phyloP scores from a whole-genome alignment of 2,797 vertebrate genomes.

The Leptatherina wallacei region DNA sequence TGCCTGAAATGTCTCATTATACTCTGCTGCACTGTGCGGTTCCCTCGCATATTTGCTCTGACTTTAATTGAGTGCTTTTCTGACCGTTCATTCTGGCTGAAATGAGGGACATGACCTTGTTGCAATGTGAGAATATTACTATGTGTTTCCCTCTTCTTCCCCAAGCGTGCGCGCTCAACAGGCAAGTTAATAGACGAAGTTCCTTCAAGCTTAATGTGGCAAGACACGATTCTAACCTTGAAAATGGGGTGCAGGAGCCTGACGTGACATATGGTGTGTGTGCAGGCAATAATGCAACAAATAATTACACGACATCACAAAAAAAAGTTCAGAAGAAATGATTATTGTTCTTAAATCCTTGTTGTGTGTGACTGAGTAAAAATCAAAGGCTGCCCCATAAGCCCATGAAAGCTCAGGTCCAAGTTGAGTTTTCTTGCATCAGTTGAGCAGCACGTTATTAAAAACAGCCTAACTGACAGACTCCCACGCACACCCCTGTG shows the following conservation, averaged over 20 bases:
- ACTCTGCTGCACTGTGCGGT: constrained; percentile 18
- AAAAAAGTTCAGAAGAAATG: constrained; percentile 19
- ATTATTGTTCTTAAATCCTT: constrained; percentile 28
- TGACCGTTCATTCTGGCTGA: constrained; percentile 48
- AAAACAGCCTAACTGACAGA: constrained; percentile 55
- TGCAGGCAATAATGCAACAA: constrained; percentile 10
- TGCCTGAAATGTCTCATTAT: constrained; percentile 50
- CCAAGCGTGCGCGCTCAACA: constrained; percentile 7
- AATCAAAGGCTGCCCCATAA: constrained; percentile 52
- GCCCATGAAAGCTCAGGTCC: constrained; percentile 42
- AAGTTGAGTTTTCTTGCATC: constrained; percentile 60
- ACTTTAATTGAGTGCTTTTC: constrained; percentile 62
- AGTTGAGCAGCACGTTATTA: constrained; percentile 43
- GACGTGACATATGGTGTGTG: not conserved
- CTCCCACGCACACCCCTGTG: constrained; percentile 36
- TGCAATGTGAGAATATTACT: constrained; percentile 56
- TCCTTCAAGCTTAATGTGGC: constrained; percentile 47
- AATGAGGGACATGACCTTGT: constrained; percentile 69
- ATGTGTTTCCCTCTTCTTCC: constrained; percentile 27
- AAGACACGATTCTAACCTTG: constrained; percentile 57
- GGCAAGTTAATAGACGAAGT: constrained; percentile 56
- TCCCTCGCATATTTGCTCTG: constrained; percentile 46
- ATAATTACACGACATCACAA: constrained; percentile 29
- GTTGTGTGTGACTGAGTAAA: constrained; percentile 27
- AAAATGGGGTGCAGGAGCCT: constrained; percentile 20